phyloP scores from a whole-genome alignment of 1,140 invertebrate species.

The Scaptomyza montana region DNA sequence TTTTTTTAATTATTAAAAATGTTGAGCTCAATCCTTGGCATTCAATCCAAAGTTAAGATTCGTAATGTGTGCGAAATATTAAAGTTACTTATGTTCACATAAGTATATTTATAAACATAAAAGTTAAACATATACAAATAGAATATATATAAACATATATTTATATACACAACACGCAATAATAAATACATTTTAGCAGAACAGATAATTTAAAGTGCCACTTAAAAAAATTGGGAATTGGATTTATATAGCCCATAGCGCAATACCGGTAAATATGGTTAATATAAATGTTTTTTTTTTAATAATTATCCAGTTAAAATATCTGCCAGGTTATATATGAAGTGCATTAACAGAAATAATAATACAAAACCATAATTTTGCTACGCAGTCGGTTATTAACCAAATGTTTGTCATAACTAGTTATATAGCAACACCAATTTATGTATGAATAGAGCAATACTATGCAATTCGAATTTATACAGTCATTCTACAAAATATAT shows the following conservation, averaged over 20 bases:
- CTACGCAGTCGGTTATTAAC: constrained; percentile 15
- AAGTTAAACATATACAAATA: constrained; percentile 22
- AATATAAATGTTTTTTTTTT: constrained; percentile 22
- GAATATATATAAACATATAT: constrained; percentile 9
- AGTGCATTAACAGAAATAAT: constrained; percentile 29
- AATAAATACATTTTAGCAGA: constrained; percentile 23
- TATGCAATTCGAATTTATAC: constrained; percentile 46
- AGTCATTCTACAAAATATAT: constrained; percentile 20
- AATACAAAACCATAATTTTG: constrained; percentile 8
- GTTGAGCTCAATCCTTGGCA: constrained; percentile 29
- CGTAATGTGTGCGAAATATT: constrained; percentile 42
- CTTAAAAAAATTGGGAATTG: constrained; percentile 12
- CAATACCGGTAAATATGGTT: constrained; percentile 23
- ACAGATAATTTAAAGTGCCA: constrained; percentile 18
- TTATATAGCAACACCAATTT: background rate
- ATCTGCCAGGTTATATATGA: constrained; percentile 14
- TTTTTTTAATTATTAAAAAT: constrained; percentile 12
- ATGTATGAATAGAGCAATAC: constrained; percentile 31
- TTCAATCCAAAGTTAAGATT: constrained; percentile 40
- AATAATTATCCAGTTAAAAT: constrained; percentile 11
- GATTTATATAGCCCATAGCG: constrained; percentile 14
- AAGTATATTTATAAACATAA: constrained; percentile 24
- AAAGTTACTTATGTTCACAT: constrained; percentile 35
- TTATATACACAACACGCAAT: background rate
- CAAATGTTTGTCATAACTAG: constrained; percentile 23